phyloP scores from a whole-genome alignment of 2,113 vertebrate genomes.

The Actenoides lindsayi region DNA sequence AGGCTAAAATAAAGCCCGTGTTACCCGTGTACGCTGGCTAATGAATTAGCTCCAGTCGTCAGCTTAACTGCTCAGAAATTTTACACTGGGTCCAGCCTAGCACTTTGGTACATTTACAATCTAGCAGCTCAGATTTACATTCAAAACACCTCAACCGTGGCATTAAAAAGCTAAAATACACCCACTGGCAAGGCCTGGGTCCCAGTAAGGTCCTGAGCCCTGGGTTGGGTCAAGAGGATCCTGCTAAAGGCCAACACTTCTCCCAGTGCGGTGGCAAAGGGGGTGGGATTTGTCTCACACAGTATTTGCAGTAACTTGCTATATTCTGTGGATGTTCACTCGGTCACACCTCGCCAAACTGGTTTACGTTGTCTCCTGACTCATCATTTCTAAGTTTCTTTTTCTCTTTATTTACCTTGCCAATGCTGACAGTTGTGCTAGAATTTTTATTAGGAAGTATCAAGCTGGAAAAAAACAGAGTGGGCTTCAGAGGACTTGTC shows the following conservation, averaged over 20 bases:
- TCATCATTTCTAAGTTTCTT: neutral
- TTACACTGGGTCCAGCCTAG: neutral
- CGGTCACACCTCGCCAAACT: conserved; percentile 17
- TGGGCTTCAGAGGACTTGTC: neutral
- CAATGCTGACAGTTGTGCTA: neutral
- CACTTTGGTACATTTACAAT: neutral
- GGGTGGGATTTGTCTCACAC: neutral
- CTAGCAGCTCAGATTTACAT: neutral
- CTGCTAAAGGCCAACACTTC: neutral
- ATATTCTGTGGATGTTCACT: neutral
- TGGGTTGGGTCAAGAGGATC: neutral
- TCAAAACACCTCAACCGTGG: neutral
- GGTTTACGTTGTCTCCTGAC: conserved; percentile 7
- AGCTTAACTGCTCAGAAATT: neutral
- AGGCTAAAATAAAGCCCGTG: neutral
- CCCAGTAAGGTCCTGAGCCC: fast-evolving
- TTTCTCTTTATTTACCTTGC: neutral
- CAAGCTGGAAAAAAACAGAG: neutral
- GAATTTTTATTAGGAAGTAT: neutral
- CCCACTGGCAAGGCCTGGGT: neutral
- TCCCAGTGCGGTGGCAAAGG: fast-evolving
- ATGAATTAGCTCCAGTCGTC: neutral
- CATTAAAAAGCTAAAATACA: neutral
- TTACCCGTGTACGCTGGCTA: neutral
- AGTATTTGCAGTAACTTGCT: conserved; percentile 22